Evolutionary conservation across 92 coral and sea anemone species (phyloP).

Genomic region (Umimayanthus chanpuru): DNA sequence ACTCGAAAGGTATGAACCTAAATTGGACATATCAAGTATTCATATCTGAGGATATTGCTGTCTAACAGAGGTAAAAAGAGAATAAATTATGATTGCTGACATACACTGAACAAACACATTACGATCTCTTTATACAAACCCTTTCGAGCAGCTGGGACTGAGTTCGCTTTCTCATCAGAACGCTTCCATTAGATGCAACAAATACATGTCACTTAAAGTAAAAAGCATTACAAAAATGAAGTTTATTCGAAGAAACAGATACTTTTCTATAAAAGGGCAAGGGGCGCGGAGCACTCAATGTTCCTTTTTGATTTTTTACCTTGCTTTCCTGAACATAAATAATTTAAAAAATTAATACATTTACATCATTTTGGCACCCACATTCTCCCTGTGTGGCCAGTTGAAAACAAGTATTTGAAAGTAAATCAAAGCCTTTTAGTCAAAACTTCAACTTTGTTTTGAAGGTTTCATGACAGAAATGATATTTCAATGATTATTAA

Average conservation of each 20-base stretch:
- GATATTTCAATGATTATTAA: constrained; percentile 22
- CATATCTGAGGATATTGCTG: constrained; percentile 81
- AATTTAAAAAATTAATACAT: constrained; percentile 22
- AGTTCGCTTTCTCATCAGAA: constrained; percentile 84
- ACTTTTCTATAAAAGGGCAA: constrained; percentile 19
- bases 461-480: constrained; percentile 46
- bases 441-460: constrained; percentile 44
- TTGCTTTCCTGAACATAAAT: constrained; percentile 1
- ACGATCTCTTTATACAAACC: constrained; percentile 70
- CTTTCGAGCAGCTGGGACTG: constrained; percentile 76
- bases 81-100: constrained; percentile 89
- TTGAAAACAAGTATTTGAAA: constrained; percentile 25
- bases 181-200: constrained; percentile 37
- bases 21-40: constrained; percentile 76
- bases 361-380: constrained; percentile 28
- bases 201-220: constrained; percentile 32
- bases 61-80: constrained; percentile 67
- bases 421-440: constrained; percentile 45
- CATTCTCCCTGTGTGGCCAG: constrained; percentile 46
- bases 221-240: constrained; percentile 36
- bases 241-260: constrained; percentile 18
- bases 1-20: constrained; percentile 68
- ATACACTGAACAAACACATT: constrained; percentile 95
- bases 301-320: constrained; percentile 27
- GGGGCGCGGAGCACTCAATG: constrained; percentile 28